These are phyloP conservation scores for Philaenus spumarius DNA, from an alignment of 1,140 invertebrate species.

Conservation along the genomic window DNA sequence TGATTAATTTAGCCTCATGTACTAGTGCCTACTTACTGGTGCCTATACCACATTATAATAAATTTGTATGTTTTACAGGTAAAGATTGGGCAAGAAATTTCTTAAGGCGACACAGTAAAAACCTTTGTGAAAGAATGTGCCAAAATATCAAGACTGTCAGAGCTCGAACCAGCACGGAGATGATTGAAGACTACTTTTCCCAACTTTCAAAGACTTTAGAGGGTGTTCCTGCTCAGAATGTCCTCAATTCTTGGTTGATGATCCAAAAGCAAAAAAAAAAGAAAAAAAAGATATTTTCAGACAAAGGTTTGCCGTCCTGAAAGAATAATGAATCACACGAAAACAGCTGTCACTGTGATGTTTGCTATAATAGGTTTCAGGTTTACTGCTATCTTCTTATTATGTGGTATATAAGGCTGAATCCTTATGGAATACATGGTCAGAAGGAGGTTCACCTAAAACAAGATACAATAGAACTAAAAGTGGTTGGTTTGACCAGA, in stretches of 20 bases:
- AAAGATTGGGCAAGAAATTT: background rate
- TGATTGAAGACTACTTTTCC: conserved; percentile 30
- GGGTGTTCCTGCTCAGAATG: conserved; percentile 31
- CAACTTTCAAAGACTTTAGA: conserved; percentile 30
- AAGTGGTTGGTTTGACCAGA: conserved; percentile 36
- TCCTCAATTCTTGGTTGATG: conserved; percentile 38
- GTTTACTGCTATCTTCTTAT: conserved; percentile 31
- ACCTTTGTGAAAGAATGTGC: background rate
- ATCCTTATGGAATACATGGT: conserved; percentile 37
- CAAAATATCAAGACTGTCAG: background rate
- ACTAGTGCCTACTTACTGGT: too few species aligned
- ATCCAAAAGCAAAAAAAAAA: conserved; percentile 31
- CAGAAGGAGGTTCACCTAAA: conserved; percentile 31
- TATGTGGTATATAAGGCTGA: conserved; percentile 38
- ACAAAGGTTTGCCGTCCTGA: conserved; percentile 20
- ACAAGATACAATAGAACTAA: conserved; percentile 35
- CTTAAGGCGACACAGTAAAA: background rate
- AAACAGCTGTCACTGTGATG: conserved; percentile 19
- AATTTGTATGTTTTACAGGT: too few species aligned
- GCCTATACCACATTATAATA: too few species aligned
- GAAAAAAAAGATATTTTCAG: too few species aligned
- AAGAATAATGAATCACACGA: conserved; percentile 13
- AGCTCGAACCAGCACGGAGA: conserved; percentile 5
- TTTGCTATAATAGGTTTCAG: conserved; percentile 19
- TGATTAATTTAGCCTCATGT: too few species aligned